Base-by-base conservation (phyloP, 2,797 vertebrate genomes). In the Myotis vivesi region DNA sequence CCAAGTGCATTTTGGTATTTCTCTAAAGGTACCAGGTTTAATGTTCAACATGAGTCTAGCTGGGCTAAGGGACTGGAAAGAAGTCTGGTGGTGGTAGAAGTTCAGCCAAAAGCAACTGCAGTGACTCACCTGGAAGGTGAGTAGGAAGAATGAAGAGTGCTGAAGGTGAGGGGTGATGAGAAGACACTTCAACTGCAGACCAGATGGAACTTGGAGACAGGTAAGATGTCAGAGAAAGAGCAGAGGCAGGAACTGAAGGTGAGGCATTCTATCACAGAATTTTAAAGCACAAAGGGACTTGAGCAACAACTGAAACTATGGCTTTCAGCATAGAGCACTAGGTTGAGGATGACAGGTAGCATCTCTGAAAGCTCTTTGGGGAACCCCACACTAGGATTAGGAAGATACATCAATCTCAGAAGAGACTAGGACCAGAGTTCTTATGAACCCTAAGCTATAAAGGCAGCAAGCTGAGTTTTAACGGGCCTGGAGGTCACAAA, bases 321-420 rank as follows among this genome's bases (percentile, higher is more conserved):
- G 51, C 55, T 89, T 80, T 49, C 16, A 83, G 25, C 33, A 23
- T 1, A 69, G 44, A 30, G 41, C 6, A 89, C 17, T 76, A 69
- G 44, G 5, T 46, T 92, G 55, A 11, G 53, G 71, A 85, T 4
- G 19, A 89, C 6, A 17, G 19, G 22, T 72, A 73, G 33, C 30
- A 55, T 49, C 46, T 76, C 19, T 66, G n/a, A 80, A 44, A 89
- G 49, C 6, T 44, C 79, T 49, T n/a, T 15, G 5, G 46, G 8
- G 51, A 38, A 3, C 1, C 28, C 68, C 15, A 49, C 16, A 46
- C 8, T 25, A 87, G 4, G 23, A 83, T 81, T 8, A 92, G 20
- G 57, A 96, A 96, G 44, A 84, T 11, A 81, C 2, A 84, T 15
- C 20, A 30, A 72, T 73, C 25, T 94, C 44, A 94, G 62, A 66